These are phyloP conservation scores for Cairina moschata DNA, from an alignment of 2,113 vertebrate genomes.

Conservation along the genomic window DNA sequence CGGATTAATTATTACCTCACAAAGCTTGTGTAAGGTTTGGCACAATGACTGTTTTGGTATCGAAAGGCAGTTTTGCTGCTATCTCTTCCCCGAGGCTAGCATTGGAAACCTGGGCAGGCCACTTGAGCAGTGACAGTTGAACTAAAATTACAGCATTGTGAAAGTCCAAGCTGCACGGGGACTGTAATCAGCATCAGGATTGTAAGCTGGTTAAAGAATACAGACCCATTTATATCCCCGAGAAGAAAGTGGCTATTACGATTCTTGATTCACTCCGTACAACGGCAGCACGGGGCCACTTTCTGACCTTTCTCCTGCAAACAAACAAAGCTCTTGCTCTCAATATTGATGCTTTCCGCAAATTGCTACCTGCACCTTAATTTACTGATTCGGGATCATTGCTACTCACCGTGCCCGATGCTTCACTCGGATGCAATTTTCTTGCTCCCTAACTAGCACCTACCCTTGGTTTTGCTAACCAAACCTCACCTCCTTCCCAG, in stretches of 20 bases:
- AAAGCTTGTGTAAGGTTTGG: fast-evolving
- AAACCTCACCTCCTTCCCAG: background rate
- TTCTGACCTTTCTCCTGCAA: background rate
- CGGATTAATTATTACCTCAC: background rate
- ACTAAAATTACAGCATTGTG: background rate
- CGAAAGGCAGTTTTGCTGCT: background rate
- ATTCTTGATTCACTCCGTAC: background rate
- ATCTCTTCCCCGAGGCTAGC: background rate
- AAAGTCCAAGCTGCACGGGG: background rate
- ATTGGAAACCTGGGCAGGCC: too few species aligned
- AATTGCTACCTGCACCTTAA: background rate
- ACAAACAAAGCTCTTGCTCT: background rate
- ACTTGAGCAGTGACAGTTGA: background rate
- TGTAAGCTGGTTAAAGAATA: background rate
- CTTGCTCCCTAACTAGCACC: background rate
- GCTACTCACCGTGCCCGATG: background rate
- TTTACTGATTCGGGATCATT: background rate
- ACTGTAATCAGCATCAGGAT: background rate
- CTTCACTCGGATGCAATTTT: background rate
- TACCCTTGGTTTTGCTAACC: background rate
- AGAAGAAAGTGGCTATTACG: background rate
- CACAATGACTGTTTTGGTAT: too few species aligned
- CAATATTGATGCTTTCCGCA: background rate
- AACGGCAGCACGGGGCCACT: background rate
- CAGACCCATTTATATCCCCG: background rate